Conservation (phyloP, 2,888 invertebrate species). For the Ormyrus labotus region DNA sequence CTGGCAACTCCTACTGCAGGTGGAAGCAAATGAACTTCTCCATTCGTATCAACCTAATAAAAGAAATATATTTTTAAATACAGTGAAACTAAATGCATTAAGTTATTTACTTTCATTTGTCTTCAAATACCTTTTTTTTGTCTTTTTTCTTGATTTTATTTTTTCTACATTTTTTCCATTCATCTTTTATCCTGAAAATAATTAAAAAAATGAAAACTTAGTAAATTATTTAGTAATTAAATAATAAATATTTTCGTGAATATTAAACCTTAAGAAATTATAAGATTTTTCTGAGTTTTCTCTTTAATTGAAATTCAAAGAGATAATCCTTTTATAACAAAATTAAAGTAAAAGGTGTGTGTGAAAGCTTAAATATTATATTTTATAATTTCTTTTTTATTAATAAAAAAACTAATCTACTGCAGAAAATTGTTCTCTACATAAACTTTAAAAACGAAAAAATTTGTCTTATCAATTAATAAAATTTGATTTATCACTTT, state of each 20-base stretch:
- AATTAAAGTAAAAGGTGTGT: too few species aligned
- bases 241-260: background rate
- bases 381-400: too few species aligned
- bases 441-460: too few species aligned
- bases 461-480: too few species aligned
- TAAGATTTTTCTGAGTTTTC: background rate
- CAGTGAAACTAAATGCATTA: slow-evolving; percentile 1
- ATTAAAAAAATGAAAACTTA: slow-evolving; percentile 16
- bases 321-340: too few species aligned
- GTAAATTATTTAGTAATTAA: background rate
- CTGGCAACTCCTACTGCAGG: slow-evolving; percentile 80
- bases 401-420: too few species aligned
- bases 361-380: too few species aligned
- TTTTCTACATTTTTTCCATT: slow-evolving; percentile 76
- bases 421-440: too few species aligned
- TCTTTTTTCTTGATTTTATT: slow-evolving; percentile 74
- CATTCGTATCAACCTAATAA: slow-evolving; percentile 67
- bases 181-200: slow-evolving; percentile 73
- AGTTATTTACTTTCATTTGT: background rate
- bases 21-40: slow-evolving; percentile 68
- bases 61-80: slow-evolving; percentile 18
- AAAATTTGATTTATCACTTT: background rate
- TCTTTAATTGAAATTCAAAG: background rate
- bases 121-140: slow-evolving; percentile 71
- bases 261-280: background rate